A percentile compares a stretch with the other conserved stretches of the same genome.
Conservation (phyloP, 2,113 vertebrate genomes). For the Psophia crepitans region DNA sequence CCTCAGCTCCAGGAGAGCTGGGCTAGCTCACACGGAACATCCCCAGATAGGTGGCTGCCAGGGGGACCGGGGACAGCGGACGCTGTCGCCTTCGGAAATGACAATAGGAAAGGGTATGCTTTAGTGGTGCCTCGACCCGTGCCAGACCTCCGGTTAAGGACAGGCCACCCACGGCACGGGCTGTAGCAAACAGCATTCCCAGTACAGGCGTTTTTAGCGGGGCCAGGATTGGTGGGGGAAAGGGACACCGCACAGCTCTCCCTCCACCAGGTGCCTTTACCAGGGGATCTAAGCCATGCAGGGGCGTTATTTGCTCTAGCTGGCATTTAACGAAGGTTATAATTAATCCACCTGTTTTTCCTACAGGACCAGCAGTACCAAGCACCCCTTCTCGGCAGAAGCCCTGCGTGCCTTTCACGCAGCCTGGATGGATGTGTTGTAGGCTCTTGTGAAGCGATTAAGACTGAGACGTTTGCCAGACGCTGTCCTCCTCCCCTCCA, state of each 20-base stretch:
- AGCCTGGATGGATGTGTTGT: neutral
- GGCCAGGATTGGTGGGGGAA: neutral
- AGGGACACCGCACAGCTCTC: neutral
- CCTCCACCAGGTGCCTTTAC: neutral
- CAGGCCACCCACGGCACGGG: neutral
- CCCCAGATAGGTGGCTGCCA: neutral
- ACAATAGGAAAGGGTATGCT: neutral
- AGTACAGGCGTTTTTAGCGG: neutral
- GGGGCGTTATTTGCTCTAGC: neutral
- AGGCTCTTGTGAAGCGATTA: neutral
- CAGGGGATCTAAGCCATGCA: neutral
- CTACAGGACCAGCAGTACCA: neutral
- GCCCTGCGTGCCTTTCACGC: neutral
- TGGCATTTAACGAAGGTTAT: neutral
- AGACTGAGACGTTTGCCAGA: neutral
- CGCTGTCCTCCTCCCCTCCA: neutral
- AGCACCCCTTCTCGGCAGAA: neutral
- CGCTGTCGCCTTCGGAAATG: neutral
- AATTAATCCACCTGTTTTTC: neutral
- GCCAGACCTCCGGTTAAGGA: neutral
- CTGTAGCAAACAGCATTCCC: neutral
- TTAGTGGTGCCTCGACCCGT: accelerated
- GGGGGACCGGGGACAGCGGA: neutral
- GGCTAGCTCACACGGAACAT: neutral
- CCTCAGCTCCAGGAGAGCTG: neutral